Base-by-base conservation (phyloP, 2,888 invertebrate genomes). In the Thumatha senex region DNA sequence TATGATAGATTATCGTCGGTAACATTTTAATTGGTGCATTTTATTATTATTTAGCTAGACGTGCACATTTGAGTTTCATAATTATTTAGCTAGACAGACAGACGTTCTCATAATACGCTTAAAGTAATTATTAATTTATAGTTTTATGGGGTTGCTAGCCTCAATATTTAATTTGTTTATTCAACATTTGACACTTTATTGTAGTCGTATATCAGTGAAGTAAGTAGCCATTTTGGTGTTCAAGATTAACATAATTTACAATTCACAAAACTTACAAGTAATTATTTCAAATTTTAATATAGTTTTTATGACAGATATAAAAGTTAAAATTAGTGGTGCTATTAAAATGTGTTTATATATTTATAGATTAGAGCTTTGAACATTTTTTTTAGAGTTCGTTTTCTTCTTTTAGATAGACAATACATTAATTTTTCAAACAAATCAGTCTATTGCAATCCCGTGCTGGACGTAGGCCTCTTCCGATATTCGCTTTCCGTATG, bases 181-280 rank as follows among this genome's bases (percentile, higher is more conserved):
- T 36, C 12, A 34, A 42, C 9, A 12, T 35, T 36, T 41, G 3
- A 48, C 47, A 41, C 40, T 48, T 48, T 41, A 41, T 41, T 30
- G 13, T 35, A 2, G 35, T 9, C 7, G n/a, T 31, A 40, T 15
- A 36, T 30, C 35, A 34, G 36, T 14, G 35, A 36, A 40, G 24
- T 24, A 14, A 14, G 13, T 14, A 38, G 38, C 14, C 38, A 11
- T 11, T 38, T 3, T 14, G 9, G 4, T 18, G 14, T 15, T 18
- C 15, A 13, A 34, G 2, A 34, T 4, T 7, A 0, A 1, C 3
- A n/a, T 7, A 13, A 7, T 12, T 5, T 7, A 24, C 4, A n/a
- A n/a, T 35, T 35, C 13, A 2, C 34, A 33, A 11, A 8, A 11
- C 4, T 10, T 33, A 33, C 2, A 11, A 33, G 10, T 31, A 31